Base-by-base conservation (phyloP, 2,888 invertebrate genomes). In the Trachelus stipa region DNA sequence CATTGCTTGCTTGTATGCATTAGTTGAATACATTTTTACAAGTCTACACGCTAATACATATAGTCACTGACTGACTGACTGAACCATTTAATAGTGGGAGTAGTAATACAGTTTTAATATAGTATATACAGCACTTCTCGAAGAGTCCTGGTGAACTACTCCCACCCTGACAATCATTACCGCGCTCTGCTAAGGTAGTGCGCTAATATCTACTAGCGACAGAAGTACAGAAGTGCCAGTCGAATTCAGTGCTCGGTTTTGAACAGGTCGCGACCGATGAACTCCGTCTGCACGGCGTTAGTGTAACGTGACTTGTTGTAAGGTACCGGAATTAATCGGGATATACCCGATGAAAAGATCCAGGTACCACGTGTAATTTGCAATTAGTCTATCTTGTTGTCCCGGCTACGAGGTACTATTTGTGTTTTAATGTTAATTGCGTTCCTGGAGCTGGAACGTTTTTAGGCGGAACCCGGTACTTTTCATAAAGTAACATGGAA, bases 401-500 rank as follows among this genome's bases (percentile, higher is more conserved):
- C 2, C 2, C 2, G 9, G 6, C 23, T 56, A 56, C 23, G 23
- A 23, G 23, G 23, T 23, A 56, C 9, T 56, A 56, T 23, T 56
- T 23, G 56, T 56, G 23, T 23, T 23, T 56, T 56, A 23, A 23
- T 56, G 23, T 56, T 56, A 23, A 56, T 9, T 15, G 56, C 9
- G 9, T 56, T 56, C 23, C 56, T 56, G 9, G 23, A 23, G 9
- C 23, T 56, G 23, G 56, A 56, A 56, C 56, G 56, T 23, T 56
- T 23, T 23, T 15, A 56, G 56, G 6, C 6, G 23, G 56, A 56
- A 56, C 23, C 56, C 23, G 56, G 56, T 56, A 56, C 56, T 1
- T 76, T 69, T 23, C 15, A 73, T 6, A n/a, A 40, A 68, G 11
- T 34, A 73, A 68, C 33, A 89, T 88, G 87, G 90, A 91, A 68